A percentile compares a stretch with the other conserved stretches of the same genome.
Conservation (phyloP, 2,888 invertebrate genomes). For the Latheticus oryzae region DNA sequence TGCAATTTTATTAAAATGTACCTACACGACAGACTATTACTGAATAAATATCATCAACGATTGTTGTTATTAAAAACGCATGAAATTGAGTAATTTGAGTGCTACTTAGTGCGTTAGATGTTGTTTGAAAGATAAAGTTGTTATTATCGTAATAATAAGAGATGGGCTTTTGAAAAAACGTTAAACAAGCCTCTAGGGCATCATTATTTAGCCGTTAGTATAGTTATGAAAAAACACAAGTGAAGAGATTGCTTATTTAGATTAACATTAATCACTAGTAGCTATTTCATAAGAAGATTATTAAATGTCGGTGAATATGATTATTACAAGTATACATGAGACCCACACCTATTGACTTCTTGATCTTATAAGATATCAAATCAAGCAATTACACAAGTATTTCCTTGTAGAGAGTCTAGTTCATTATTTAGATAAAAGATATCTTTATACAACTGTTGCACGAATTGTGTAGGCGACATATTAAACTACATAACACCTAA, state of each 20-base stretch:
- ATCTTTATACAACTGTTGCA: conserved; percentile 24
- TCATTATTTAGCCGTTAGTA: conserved; percentile 30
- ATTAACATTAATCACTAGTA: conserved; percentile 20
- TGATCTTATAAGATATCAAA: conserved; percentile 16
- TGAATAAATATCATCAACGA: not conserved
- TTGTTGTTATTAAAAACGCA: conserved; percentile 1
- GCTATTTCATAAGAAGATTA: conserved; percentile 18
- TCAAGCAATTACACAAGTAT: conserved; percentile 18
- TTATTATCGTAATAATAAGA: conserved; percentile 12
- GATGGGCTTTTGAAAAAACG: conserved; percentile 15
- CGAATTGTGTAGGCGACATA: conserved; percentile 18
- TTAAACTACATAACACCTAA: conserved; percentile 21
- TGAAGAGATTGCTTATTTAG: conserved; percentile 20
- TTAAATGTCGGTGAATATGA: conserved; percentile 14
- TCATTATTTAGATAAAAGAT: conserved; percentile 25
- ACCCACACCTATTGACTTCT: conserved; percentile 7
- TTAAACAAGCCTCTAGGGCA: conserved; percentile 13
- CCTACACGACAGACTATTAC: conserved; percentile 2
- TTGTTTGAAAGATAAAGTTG: too few species aligned
- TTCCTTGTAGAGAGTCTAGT: conserved; percentile 24
- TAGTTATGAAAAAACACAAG: conserved; percentile 14
- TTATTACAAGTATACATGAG: conserved; percentile 15
- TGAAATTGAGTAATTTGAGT: conserved; percentile 9
- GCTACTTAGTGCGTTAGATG: conserved; percentile 3
- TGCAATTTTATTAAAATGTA: conserved; percentile 47